Evolutionary conservation across 2,113 vertebrate species (phyloP), one percentile per base, ranked within the genome.

Genomic region (Platysternon megacephalum): DNA sequence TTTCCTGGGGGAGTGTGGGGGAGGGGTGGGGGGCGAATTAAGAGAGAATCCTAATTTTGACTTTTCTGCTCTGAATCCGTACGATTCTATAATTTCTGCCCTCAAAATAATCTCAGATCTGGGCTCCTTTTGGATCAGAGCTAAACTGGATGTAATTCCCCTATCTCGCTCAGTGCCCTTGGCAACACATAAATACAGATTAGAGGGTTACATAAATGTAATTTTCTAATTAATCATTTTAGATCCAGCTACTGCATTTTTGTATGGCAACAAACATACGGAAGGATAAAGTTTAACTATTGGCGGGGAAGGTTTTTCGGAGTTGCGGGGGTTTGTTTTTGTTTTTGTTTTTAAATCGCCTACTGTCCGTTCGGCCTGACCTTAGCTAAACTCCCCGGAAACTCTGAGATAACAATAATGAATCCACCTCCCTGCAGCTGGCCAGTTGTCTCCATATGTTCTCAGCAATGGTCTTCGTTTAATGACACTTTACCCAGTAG

Each of bases 201-300:
- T 98, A 98, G 98, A 96, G 96, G 94, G 98, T 98, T 98, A 98
- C 95, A 97, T 98, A 98, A 98, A 98, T 97, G 98, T 97, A 97
- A 98, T 98, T 98, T 98, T 96, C 98, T 98, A 98, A 98, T 98
- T 98, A 98, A 98, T 98, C 97, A 95, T 94, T 88, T 78, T 55
- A 29, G 97, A 97, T 96, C 95, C 95, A 94, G 94, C 88, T 79
- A 12, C 83, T 5, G 87, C 29, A 3, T 17, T 52, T 89, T 17
- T 21, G 10, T 35, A 19, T 5, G 35, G 44, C 78, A 46, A 49
- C 93, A 88, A 91, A 84, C 1, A 65, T 84, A 13, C 49, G 16
- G 53, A 72, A 68, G 46, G 79, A 58, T 0, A 0, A 14, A 29
- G 76, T 16, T 3, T 29, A 22, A 2, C 28, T 0, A 13, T 1